Conservation (phyloP, 2,797 vertebrate genomes). For the Thripadectes ignobilis region DNA sequence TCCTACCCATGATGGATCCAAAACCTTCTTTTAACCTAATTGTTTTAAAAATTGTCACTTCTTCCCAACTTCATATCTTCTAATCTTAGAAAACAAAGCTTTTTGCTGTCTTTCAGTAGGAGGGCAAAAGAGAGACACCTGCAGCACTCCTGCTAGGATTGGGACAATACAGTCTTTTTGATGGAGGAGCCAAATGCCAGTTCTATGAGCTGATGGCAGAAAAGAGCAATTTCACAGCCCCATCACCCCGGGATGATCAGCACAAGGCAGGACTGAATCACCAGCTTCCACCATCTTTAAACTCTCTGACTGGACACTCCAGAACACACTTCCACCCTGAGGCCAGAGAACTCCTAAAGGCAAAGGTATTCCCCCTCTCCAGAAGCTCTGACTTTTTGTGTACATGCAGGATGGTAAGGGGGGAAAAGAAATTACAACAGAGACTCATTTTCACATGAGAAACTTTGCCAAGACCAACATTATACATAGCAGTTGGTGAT, state of each 20-base stretch:
- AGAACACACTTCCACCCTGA: neutral
- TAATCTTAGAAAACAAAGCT: neutral
- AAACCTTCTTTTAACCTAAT: neutral
- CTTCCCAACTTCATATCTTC: neutral
- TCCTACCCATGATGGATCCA: neutral
- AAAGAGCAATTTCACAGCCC: neutral
- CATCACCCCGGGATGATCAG: fast-evolving
- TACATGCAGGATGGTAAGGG: fast-evolving
- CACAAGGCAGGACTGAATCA: fast-evolving
- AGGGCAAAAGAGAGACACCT: neutral
- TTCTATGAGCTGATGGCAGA: neutral
- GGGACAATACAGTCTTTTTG: neutral
- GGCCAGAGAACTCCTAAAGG: neutral
- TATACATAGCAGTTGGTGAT: neutral
- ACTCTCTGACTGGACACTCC: neutral
- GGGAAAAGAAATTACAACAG: neutral
- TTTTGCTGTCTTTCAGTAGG: neutral
- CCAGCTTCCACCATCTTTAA: neutral
- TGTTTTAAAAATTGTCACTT: neutral
- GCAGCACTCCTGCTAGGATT: neutral
- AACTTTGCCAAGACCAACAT: neutral
- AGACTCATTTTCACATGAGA: neutral
- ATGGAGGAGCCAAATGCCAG: neutral
- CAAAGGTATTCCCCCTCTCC: neutral
- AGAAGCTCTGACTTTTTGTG: neutral